Conservation (phyloP, 2,797 vertebrate genomes). For the Morus bassanus region DNA sequence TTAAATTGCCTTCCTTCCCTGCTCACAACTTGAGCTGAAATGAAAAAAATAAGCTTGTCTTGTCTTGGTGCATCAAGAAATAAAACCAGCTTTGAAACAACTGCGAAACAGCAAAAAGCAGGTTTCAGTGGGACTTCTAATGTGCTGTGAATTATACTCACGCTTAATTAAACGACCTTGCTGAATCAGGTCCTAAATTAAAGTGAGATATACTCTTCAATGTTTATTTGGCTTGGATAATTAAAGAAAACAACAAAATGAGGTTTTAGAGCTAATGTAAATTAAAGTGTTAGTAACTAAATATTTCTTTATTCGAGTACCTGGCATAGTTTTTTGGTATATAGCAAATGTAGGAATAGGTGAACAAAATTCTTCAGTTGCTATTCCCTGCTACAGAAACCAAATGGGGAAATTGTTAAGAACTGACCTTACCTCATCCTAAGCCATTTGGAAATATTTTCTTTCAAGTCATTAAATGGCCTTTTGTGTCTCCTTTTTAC, state of each 20-base stretch:
- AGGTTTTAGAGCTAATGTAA: neutral
- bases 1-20: conserved; percentile 15
- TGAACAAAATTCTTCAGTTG: neutral
- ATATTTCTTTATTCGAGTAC: neutral
- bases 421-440: neutral
- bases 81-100: conserved; percentile 17
- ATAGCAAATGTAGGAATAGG: neutral
- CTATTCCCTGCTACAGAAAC: neutral
- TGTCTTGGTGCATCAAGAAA: neutral
- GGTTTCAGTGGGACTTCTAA: conserved; percentile 16
- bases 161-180: conserved; percentile 17
- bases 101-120: neutral
- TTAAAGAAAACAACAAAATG: conserved; percentile 1
- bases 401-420: neutral
- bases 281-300: neutral
- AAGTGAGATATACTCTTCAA: neutral
- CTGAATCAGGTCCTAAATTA: neutral
- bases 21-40: neutral
- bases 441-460: neutral
- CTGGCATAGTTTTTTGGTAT: neutral
- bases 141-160: conserved; percentile 8
- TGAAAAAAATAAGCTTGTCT: neutral
- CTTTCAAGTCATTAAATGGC: neutral
- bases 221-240: neutral
- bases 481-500: neutral